Evolutionary conservation across 2,888 invertebrate genomes (phyloP).

Genomic region (Oithona nana): DNA sequence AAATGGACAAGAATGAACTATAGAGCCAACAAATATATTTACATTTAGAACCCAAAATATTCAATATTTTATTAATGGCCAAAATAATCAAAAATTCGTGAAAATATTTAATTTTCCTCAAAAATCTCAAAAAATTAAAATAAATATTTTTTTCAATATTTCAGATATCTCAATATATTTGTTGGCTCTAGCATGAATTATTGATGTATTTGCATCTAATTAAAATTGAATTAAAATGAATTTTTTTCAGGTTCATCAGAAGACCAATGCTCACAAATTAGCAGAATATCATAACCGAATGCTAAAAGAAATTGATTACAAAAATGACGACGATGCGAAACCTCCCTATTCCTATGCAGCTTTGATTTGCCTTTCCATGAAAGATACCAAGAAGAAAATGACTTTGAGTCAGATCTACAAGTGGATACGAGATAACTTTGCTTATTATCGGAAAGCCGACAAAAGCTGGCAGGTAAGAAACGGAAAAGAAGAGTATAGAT

Average conservation of each 20-base stretch:
- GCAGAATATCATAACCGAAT: background rate
- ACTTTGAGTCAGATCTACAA: conserved; percentile 33
- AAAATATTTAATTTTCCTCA: too few species aligned
- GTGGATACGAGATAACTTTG: conserved; percentile 34
- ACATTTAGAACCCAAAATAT: too few species aligned
- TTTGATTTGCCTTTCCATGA: conserved; percentile 34
- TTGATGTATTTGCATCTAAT: too few species aligned
- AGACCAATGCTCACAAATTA: background rate
- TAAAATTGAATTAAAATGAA: too few species aligned
- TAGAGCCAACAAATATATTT: too few species aligned
- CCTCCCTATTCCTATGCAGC: conserved; percentile 34
- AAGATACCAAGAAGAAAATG: conserved; percentile 31
- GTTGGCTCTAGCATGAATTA: too few species aligned
- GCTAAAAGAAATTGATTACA: conserved; percentile 28
- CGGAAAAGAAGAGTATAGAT: background rate
- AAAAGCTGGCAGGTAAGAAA: conserved; percentile 23
- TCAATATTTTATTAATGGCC: too few species aligned
- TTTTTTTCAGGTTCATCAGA: background rate
- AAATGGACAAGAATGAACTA: too few species aligned
- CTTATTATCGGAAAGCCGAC: conserved; percentile 32
- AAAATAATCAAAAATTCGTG: too few species aligned
- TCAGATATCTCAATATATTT: too few species aligned
- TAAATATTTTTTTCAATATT: too few species aligned
- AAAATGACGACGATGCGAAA: conserved; percentile 30
- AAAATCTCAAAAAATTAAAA: too few species aligned